Percentiles rank a stretch among this genome's conserved stretches.
These are phyloP conservation scores for Cherax quadricarinatus DNA, from an alignment of 1,140 invertebrate genomes.

Conservation along the genomic window DNA sequence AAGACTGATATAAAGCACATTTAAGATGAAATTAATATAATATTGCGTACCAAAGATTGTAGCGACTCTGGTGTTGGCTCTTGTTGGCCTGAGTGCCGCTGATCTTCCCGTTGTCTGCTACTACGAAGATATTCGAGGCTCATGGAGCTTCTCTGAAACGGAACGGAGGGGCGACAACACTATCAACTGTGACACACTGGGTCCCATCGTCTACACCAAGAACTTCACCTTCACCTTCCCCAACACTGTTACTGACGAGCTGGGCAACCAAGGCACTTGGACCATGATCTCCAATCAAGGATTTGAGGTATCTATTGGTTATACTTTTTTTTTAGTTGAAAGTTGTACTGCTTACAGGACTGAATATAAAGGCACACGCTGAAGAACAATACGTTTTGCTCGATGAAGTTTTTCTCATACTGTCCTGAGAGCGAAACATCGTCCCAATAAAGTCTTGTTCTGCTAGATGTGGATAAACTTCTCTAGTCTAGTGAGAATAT, in stretches of 20 bases:
- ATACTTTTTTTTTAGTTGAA: too few species aligned
- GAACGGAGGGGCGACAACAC: slow-evolving; percentile 75
- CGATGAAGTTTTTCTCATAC: too few species aligned
- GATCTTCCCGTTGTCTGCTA: slow-evolving; percentile 79
- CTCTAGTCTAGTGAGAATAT: too few species aligned
- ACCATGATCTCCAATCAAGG: slow-evolving; percentile 80
- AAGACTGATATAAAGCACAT: too few species aligned
- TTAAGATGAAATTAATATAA: not conserved
- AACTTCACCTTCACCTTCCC: slow-evolving; percentile 73
- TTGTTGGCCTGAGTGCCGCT: not conserved
- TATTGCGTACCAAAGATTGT: not conserved
- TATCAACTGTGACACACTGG: slow-evolving; percentile 75
- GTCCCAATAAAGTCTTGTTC: too few species aligned
- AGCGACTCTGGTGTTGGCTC: not conserved
- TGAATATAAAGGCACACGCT: too few species aligned
- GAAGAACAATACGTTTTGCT: too few species aligned
- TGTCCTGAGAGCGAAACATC: too few species aligned
- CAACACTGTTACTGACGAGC: slow-evolving; percentile 78
- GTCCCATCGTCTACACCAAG: slow-evolving; percentile 57
- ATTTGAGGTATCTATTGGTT: slow-evolving; percentile 70
- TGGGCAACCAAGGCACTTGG: slow-evolving; percentile 79
- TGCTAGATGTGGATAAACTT: too few species aligned
- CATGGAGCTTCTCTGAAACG: slow-evolving; percentile 78
- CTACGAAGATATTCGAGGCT: slow-evolving; percentile 78
- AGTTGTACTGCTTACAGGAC: too few species aligned